Evolutionary conservation across 1,140 invertebrate species (phyloP), one percentile per base, ranked within the genome.

Genomic region (Lordiphosa clarofinis): DNA sequence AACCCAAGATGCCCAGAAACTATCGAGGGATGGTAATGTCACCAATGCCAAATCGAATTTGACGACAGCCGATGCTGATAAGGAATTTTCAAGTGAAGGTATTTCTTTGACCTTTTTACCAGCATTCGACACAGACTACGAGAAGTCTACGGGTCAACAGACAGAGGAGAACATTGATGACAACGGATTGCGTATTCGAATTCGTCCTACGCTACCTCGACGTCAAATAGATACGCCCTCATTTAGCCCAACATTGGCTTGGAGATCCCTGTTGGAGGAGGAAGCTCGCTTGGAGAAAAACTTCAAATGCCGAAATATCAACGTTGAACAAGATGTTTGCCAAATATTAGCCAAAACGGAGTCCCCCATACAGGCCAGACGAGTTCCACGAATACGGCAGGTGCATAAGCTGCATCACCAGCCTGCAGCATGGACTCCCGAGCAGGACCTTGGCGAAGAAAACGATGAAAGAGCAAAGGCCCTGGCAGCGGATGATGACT

Each of bases 171-270:
- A 31, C 37, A 55, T 67, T 31, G 46, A 69, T 42, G 71, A 75
- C 0, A 89, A 92, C 24, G 92, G 93, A 19, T 94, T 96, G 46
- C 92, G 93, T 15, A 88, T 96, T 39, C 92, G 94, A 36, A 86
- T 96, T 53, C 90, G 95, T 1, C 95, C 95, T 2, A 95, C 94
- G 0, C 75, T 96, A 53, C 95, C 95, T 1, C 94, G 94, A 67
- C 94, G 95, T 68, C 92, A 93, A 72, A 90, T 92, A 9, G 92
- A 94, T 54, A 92, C 94, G 13, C 94, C 95, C 0, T 89, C 94
- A 57, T 96, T 96, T 89, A 96, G 94, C 10, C 95, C 95, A 2
- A 92, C 93, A 0, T 92, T 94, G n/a, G 95, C 95, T 0, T 96
- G 95, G 95, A 91, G 93, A 66, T 91, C 94, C 15, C 89, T 96